Evolutionary conservation across 2,113 vertebrate species (phyloP).

Genomic region (Sciurus niger): DNA sequence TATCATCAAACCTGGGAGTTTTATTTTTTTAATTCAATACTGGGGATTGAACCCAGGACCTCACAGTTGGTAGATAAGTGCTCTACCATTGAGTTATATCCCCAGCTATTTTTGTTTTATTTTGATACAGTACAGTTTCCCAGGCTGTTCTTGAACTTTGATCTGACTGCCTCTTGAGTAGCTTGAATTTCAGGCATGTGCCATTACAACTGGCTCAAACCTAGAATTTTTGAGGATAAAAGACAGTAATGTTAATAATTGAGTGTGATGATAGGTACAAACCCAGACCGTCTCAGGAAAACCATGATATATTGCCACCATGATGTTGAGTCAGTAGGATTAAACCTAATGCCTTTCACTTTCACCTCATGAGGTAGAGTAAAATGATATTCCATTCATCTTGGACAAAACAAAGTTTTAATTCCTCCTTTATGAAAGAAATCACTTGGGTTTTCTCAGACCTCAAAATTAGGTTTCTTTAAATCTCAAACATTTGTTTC

Average conservation of each 20-base stretch:
- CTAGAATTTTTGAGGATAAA: background rate
- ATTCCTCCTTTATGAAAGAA: constrained; percentile 7
- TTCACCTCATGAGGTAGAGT: background rate
- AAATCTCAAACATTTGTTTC: background rate
- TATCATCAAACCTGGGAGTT: background rate
- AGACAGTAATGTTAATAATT: background rate
- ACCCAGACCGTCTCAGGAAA: background rate
- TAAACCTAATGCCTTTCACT: background rate
- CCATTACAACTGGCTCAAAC: background rate
- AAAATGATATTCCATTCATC: background rate
- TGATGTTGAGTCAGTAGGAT: background rate
- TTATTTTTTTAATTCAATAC: background rate
- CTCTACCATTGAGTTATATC: background rate
- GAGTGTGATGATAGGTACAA: background rate
- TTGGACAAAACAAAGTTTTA: background rate
- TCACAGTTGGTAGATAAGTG: background rate
- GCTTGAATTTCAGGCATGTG: background rate
- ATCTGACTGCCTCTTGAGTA: background rate
- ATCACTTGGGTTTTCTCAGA: background rate
- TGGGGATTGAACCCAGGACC: background rate
- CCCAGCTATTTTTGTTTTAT: background rate
- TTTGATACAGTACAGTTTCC: background rate
- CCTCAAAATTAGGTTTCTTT: too few relatives aligned
- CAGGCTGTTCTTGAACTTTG: background rate
- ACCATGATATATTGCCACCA: background rate